Percentiles rank a stretch among this genome's conserved stretches.
phyloP scores from a whole-genome alignment of 2,113 vertebrate species.

The Zapornia atra region DNA sequence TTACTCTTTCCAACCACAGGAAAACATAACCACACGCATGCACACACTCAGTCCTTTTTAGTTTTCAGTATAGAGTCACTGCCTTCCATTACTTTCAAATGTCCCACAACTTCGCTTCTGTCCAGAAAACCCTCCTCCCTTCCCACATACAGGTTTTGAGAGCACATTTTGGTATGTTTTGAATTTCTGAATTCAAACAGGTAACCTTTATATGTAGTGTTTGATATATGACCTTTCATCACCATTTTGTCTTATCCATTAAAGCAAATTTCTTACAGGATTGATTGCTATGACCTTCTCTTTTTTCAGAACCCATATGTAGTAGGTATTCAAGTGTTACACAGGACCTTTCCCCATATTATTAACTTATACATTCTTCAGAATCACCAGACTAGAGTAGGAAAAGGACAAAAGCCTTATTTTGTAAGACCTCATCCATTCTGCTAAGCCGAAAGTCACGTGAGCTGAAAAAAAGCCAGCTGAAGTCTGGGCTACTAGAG shows the following conservation, averaged over 20 bases:
- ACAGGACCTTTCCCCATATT: background rate
- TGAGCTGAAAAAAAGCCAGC: background rate
- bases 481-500: background rate
- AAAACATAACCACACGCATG: rapidly evolving
- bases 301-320: background rate
- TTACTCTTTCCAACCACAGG: background rate
- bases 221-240: background rate
- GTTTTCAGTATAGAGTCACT: rapidly evolving
- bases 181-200: background rate
- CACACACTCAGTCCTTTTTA: background rate
- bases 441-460: background rate
- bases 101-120: background rate
- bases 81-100: background rate
- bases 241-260: background rate
- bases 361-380: background rate
- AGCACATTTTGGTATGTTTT: background rate
- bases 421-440: background rate
- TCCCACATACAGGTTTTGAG: background rate
- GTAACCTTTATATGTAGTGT: background rate
- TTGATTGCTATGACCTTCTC: background rate
- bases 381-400: background rate
- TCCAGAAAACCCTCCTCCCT: rapidly evolving
- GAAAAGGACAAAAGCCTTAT: background rate
- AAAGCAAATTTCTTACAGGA: background rate
- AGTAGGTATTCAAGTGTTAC: background rate